Evolutionary conservation across 2,888 invertebrate species (phyloP).

Genomic region (Pristionchus mayeri): DNA sequence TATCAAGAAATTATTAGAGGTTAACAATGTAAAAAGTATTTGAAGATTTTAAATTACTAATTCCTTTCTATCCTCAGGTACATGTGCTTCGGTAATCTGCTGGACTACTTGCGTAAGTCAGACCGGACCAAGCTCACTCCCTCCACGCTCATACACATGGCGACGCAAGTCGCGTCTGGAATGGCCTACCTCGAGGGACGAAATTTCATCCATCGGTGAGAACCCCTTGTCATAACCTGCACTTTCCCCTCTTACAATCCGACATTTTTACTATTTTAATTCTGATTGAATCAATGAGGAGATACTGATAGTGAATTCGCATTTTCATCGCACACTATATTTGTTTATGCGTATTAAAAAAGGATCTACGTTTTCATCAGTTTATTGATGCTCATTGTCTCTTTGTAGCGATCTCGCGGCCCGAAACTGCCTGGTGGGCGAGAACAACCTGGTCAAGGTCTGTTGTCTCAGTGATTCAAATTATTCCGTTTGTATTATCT

Average conservation of each 20-base stretch:
- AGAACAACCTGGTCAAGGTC: slow-evolving; percentile 94
- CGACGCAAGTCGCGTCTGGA: slow-evolving; percentile 98
- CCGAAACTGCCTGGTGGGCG: slow-evolving; percentile 97
- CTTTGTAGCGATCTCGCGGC: slow-evolving; percentile 91
- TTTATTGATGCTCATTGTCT: neutral
- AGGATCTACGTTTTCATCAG: no score
- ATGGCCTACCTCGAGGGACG: slow-evolving; percentile 98
- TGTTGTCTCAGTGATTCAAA: neutral
- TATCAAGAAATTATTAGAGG: no score
- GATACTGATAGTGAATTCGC: no score
- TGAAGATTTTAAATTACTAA: slow-evolving; percentile 45
- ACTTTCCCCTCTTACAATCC: no score
- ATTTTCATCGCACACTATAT: no score
- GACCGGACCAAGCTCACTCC: slow-evolving; percentile 85
- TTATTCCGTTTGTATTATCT: neutral
- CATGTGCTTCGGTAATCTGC: slow-evolving; percentile 96
- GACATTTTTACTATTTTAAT: neutral
- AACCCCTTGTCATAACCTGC: no score
- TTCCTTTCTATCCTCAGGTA: slow-evolving; percentile 56
- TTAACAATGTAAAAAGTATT: no score
- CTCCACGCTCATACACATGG: slow-evolving; percentile 97
- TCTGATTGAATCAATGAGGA: neutral
- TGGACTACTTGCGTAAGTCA: slow-evolving; percentile 90
- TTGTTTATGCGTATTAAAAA: no score
- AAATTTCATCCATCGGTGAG: slow-evolving; percentile 90